These are phyloP conservation scores for Ellobius talpinus DNA, from an alignment of 2,113 vertebrate species.

Conservation along the genomic window DNA sequence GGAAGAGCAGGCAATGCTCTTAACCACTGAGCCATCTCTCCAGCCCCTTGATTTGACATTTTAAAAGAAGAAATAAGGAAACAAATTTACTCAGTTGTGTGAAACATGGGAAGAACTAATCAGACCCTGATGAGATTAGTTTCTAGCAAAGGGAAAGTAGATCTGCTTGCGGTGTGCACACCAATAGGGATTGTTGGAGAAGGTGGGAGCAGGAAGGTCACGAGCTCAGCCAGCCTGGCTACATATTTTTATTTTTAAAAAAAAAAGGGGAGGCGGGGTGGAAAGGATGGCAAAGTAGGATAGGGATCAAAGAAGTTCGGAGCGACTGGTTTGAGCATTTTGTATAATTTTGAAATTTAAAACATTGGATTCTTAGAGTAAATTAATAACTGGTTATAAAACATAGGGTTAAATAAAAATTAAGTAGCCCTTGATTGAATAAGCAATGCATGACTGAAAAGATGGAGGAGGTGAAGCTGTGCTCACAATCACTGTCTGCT, in stretches of 20 bases:
- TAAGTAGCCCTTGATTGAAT: neutral
- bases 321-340: neutral
- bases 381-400: neutral
- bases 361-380: slow-evolving; percentile 51
- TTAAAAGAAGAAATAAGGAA: neutral
- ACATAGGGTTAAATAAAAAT: slow-evolving; percentile 30
- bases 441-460: slow-evolving; percentile 12
- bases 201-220: no score
- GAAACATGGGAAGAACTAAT: neutral
- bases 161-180: no score
- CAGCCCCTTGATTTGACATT: no score
- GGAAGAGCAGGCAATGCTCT: no score
- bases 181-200: no score
- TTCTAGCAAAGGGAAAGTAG: neutral
- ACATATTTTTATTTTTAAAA: no score
- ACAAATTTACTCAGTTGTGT: neutral
- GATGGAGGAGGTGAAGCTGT: neutral
- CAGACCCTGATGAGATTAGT: neutral
- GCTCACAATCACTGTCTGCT: neutral
- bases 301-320: neutral
- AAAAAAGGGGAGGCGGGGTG: no score
- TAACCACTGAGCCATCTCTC: no score
- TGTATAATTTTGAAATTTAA: slow-evolving; percentile 29
- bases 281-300: neutral
- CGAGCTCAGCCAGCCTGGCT: no score